These are phyloP conservation scores for Dendrocopos noguchii DNA, from an alignment of 2,113 vertebrate genomes.

Conservation along the genomic window DNA sequence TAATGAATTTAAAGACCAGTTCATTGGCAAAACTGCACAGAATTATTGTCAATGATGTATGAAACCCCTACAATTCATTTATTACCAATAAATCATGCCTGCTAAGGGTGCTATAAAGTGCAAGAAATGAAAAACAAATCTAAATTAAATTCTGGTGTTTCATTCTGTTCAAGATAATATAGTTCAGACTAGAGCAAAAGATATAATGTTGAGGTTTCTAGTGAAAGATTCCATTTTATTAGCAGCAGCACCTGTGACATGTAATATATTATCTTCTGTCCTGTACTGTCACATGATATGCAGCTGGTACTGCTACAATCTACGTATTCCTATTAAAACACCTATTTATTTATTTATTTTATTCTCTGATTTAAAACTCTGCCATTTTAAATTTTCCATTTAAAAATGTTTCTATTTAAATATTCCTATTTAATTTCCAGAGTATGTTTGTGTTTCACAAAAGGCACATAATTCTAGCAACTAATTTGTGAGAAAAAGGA, in stretches of 20 bases:
- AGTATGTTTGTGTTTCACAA: not conserved
- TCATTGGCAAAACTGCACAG: not conserved
- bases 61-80: not conserved
- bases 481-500: not conserved
- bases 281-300: not conserved
- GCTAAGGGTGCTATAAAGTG: not conserved
- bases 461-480: not conserved
- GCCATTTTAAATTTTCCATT: not conserved
- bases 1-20: not conserved
- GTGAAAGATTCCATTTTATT: not conserved
- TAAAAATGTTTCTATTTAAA: too few relatives aligned
- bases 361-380: not conserved
- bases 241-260: not conserved
- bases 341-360: not conserved
- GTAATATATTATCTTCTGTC: not conserved
- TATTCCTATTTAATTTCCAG: not conserved
- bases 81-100: not conserved
- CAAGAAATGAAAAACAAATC: not conserved
- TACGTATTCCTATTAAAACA: not conserved
- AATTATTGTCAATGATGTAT: not conserved
- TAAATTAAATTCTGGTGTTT: not conserved
- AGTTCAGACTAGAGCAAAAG: not conserved
- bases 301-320: not conserved
- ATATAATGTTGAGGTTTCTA: not conserved
- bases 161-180: not conserved